Percentiles rank a stretch among this genome's conserved stretches.
Evolutionary conservation across 1,140 invertebrate species (phyloP).

Genomic region (Drosophila nasuta): DNA sequence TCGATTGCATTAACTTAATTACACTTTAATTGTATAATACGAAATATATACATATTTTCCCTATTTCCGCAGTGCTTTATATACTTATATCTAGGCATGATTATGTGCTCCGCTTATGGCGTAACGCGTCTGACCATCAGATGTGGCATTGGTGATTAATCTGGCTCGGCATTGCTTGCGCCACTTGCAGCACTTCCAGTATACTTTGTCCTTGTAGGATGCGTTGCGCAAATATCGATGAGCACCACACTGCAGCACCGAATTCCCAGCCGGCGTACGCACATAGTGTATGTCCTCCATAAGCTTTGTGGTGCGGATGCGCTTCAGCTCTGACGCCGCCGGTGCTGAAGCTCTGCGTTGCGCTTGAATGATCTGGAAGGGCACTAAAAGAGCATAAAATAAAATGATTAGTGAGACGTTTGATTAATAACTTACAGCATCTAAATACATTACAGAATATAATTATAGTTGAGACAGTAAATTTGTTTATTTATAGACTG

Average conservation of each 20-base stretch:
- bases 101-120: slow-evolving; percentile 76
- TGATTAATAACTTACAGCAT: background rate
- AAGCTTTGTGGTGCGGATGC: slow-evolving; percentile 53
- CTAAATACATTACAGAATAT: background rate
- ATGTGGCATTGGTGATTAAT: slow-evolving; percentile 68
- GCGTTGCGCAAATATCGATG: slow-evolving; percentile 82
- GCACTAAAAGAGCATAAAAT: slow-evolving; percentile 40
- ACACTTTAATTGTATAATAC: background rate
- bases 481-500: slow-evolving; percentile 8
- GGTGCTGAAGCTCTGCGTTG: background rate
- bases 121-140: slow-evolving; percentile 51
- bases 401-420: background rate
- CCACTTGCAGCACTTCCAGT: slow-evolving; percentile 84
- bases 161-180: slow-evolving; percentile 75
- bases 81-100: slow-evolving; percentile 42
- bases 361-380: slow-evolving; percentile 41
- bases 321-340: slow-evolving; percentile 45
- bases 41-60: background rate
- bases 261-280: slow-evolving; percentile 71
- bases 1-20: background rate
- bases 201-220: slow-evolving; percentile 77
- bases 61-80: background rate
- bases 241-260: slow-evolving; percentile 67
- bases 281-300: slow-evolving; percentile 64
- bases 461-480: background rate